Base-by-base conservation (phyloP, 2,888 invertebrate species). In the Chydorus sphaericus region DNA sequence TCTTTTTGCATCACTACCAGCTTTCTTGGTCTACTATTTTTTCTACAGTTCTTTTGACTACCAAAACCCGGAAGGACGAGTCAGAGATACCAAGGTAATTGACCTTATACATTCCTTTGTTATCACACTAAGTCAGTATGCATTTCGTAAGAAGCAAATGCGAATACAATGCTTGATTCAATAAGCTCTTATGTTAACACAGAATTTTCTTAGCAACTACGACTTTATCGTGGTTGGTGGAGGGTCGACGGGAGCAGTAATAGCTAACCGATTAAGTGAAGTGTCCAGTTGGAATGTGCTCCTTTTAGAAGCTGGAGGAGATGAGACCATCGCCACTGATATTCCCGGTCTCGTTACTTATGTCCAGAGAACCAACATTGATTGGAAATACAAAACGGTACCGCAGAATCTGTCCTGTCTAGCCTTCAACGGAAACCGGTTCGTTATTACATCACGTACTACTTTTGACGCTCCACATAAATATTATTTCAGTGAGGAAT, bases 41-140 rank as follows among this genome's bases (percentile, higher is more conserved):
- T 85, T 88, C 8, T 89, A 87, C 70, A 88, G 86, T 69, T 85
- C 88, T 67, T 87, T 82, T 68, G 89, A 89, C 64, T 78, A 82
- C 59, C 78, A 83, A 66, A 87, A 89, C 67, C 86, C 86, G 0
- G 89, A 89, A 67, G 83, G 84, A 0, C 75, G 82, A 55, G 82
- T 83, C 0, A 80, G 81, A 14, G 80, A 86, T 62, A 74, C 83
- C 33, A 78, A 79, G 18, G 37, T 18, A 29, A 68, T 69, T 18
- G 67, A 64, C 23, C 2, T 65, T 6, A 7, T 6, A 5, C 36
- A 36, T 36, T 36, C 16, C 16, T n/a, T n/a, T n/a, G n/a, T n/a
- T n/a, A n/a, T n/a, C n/a, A n/a, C n/a, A n/a, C n/a, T n/a, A n/a
- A n/a, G n/a, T n/a, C n/a, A n/a, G n/a, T n/a, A n/a, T n/a, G n/a